Base-by-base conservation (phyloP, 2,797 vertebrate species). In the Coranthus polyacanthus region DNA sequence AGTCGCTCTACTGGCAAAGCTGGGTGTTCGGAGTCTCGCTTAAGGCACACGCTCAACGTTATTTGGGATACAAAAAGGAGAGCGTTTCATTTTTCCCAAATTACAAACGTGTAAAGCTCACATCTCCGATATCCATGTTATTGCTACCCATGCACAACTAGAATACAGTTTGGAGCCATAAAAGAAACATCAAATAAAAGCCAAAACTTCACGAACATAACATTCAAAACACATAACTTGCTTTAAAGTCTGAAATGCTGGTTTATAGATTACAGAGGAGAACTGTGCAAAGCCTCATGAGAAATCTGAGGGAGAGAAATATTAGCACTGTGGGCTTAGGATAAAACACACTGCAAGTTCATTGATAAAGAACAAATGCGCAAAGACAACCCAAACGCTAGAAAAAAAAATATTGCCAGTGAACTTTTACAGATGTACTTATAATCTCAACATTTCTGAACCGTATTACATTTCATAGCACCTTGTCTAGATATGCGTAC, bases 31-130 rank as follows among this genome's bases (percentile, higher is more conserved):
- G 54, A 63, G 7, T 44, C 13, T 57, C 50, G 29, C 38, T 75
- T 45, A 15, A 56, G 24, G 59, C 38, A 52, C 6, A 62, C 51
- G 36, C 17, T 67, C 22, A 62, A 44, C 43, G n/a, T 50, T 46
- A 38, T 29, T 53, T 45, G 41, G 6, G 32, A 15, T 69, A 32
- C 38, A 18, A 53, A 44, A 46, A 17, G 15, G 11, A 24, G 21
- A 45, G 6, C 18, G 24, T 56, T 64, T 32, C 39, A 50, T 12
- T 44, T 61, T 49, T 16, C 2, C 7, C 22, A 34, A 43, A 51
- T n/a, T 34, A n/a, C n/a, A n/a, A n/a, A n/a, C n/a, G n/a, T n/a
- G 52, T 1, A 7, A 73, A 49, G 46, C 43, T 16, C 39, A 54
- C 12, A 44, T 70, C 34, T 53, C 24, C 39, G 51, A 56, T 44